These are phyloP conservation scores for Gymnocheta viridis DNA, from an alignment of 2,888 invertebrate species.

Conservation along the genomic window DNA sequence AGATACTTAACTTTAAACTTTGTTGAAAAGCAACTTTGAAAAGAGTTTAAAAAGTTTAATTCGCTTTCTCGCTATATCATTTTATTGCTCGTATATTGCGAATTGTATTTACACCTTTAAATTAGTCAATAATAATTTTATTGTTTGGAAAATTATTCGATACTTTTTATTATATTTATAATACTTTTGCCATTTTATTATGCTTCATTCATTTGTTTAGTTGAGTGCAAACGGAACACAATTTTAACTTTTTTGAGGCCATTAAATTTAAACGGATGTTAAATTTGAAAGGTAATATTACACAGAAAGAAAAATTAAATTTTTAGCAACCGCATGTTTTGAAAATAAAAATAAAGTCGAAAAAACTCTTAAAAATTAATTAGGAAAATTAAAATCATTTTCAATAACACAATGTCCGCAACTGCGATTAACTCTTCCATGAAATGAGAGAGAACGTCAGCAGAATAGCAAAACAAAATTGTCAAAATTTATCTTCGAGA, in stretches of 20 bases:
- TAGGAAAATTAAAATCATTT: too few relatives aligned
- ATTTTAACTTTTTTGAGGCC: background rate
- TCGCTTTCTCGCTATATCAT: background rate
- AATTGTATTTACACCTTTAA: background rate
- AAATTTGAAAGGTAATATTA: background rate
- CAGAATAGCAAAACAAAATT: too few relatives aligned
- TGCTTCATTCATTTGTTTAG: background rate
- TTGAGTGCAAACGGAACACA: background rate
- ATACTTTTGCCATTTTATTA: background rate
- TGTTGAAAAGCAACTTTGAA: background rate
- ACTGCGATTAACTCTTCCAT: too few relatives aligned
- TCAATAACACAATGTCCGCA: too few relatives aligned
- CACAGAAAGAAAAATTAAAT: too few relatives aligned
- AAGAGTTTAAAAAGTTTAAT: constrained; percentile 20
- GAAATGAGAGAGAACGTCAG: too few relatives aligned
- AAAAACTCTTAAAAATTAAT: too few relatives aligned
- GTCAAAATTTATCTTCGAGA: too few relatives aligned
- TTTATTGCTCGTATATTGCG: constrained; percentile 2
- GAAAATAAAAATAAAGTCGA: too few relatives aligned
- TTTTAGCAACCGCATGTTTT: too few relatives aligned
- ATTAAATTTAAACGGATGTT: background rate
- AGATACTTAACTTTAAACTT: background rate
- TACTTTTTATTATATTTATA: constrained; percentile 6
- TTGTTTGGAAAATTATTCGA: constrained; percentile 7
- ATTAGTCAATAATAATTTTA: constrained; percentile 5